phyloP scores from a whole-genome alignment of 2,113 vertebrate genomes.

The Mugil cephalus region DNA sequence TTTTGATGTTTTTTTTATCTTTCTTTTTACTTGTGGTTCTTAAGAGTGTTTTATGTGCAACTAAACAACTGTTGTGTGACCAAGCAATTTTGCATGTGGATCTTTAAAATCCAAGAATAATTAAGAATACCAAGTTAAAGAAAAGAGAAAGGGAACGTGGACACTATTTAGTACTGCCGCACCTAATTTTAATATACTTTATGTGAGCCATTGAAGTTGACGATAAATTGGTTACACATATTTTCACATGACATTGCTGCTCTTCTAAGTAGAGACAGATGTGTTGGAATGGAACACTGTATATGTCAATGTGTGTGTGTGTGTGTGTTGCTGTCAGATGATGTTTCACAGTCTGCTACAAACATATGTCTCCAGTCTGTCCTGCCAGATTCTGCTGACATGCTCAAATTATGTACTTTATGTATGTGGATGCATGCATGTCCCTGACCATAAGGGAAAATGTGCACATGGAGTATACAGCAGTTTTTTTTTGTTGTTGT shows the following conservation, averaged over 20 bases:
- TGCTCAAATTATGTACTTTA: conserved; percentile 1
- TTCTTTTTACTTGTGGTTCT: too few relatives aligned
- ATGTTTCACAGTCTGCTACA: conserved; percentile 34
- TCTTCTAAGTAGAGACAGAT: conserved; percentile 54
- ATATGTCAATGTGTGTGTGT: background rate
- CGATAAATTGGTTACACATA: conserved; percentile 14
- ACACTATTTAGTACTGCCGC: too few relatives aligned
- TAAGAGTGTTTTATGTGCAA: too few relatives aligned
- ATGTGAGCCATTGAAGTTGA: conserved; percentile 14
- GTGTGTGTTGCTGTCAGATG: conserved; percentile 34
- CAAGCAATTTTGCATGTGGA: too few relatives aligned
- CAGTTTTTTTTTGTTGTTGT: conserved; percentile 1
- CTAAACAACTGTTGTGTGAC: too few relatives aligned
- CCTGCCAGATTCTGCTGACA: conserved; percentile 49
- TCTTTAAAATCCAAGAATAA: too few relatives aligned
- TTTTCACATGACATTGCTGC: background rate
- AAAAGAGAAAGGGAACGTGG: too few relatives aligned
- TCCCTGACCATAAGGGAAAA: background rate
- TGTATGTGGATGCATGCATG: background rate
- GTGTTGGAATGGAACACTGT: conserved; percentile 22
- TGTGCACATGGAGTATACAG: conserved; percentile 2
- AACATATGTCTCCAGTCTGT: conserved; percentile 54
- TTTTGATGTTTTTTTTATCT: too few relatives aligned
- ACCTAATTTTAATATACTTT: conserved; percentile 11
- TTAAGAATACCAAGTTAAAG: too few relatives aligned